Evolutionary conservation across 2,113 vertebrate species (phyloP).

Genomic region (Columba janthina): DNA sequence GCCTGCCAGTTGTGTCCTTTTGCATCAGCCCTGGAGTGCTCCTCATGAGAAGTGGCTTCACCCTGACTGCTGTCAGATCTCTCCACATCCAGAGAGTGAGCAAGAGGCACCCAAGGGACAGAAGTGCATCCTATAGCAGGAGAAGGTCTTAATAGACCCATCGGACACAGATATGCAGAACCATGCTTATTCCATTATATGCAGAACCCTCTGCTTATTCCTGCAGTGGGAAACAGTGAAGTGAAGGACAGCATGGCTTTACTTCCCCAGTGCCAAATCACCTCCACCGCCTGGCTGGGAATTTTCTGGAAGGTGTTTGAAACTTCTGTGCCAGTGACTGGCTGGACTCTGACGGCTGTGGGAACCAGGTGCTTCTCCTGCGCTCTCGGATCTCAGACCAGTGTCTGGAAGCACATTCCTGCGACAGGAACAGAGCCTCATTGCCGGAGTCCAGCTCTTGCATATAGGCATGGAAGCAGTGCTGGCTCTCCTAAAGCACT

Average conservation of each 20-base stretch:
- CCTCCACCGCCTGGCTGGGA: not conserved
- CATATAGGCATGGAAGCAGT: not conserved
- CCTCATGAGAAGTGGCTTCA: not conserved
- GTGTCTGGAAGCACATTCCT: not conserved
- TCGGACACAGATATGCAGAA: not conserved
- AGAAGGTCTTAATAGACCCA: not conserved
- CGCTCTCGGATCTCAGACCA: rapidly evolving
- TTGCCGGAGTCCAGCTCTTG: not conserved
- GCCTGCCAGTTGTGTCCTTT: not conserved
- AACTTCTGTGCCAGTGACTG: not conserved
- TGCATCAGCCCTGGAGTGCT: not conserved
- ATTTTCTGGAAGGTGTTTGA: not conserved
- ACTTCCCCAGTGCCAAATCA: not conserved
- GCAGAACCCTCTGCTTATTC: not conserved
- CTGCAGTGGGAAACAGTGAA: not conserved
- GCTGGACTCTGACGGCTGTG: not conserved
- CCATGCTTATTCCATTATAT: not conserved
- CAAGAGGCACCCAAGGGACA: not conserved
- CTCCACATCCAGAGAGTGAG: not conserved
- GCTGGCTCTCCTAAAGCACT: not conserved
- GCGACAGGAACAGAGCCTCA: not conserved
- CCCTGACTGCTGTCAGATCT: not conserved
- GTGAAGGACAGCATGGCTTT: not conserved
- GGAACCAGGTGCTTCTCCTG: not conserved
- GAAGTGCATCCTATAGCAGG: not conserved